Evolutionary conservation across 2,888 invertebrate genomes (phyloP), one percentile per base, ranked within the genome.

Genomic region (Taenaris catops): DNA sequence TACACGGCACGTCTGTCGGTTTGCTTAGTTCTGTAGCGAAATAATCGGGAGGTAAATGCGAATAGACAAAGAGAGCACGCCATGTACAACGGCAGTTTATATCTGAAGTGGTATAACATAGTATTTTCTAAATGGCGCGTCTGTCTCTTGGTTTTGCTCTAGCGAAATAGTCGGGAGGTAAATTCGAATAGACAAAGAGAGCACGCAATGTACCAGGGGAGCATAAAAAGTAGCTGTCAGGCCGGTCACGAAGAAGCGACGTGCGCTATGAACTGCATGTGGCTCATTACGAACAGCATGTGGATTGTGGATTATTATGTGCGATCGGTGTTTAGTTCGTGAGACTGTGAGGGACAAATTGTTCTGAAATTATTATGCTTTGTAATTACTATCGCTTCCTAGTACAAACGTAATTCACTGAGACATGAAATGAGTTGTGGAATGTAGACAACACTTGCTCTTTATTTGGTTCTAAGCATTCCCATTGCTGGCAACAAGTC

Each of bases 151-250:
- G 2, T 1, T 16, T 6, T 3, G 16, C 23, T 16, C 7, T 21
- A 29, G 26, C 21, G 12, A 14, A 27, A 58, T 65, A 64, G 60
- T 53, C 57, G 54, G 47, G 63, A 72, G 79, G 74, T 81, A 81
- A 81, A 78, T 75, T 80, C 71, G 71, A 69, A 74, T 78, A 76
- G 78, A 80, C 81, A 81, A 80, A 83, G 78, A 72, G 69, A 71
- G 71, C 69, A 60, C 62, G 70, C 72, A 76, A 75, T 49, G 68
- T 63, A 58, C 67, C 58, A 43, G 60, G 58, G 55, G 51, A 53
- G 61, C 64, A 75, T 72, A 81, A 80, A 76, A 81, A 83, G 81
- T 78, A 79, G 83, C 84, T 81, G 84, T 81, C 84, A 81, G 73
- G 59, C 57, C 44, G 61, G 83, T 84, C 84, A 84, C 84, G 84